Conservation (phyloP, 64 coral and sea anemone species). For the Porites australiensis region DNA sequence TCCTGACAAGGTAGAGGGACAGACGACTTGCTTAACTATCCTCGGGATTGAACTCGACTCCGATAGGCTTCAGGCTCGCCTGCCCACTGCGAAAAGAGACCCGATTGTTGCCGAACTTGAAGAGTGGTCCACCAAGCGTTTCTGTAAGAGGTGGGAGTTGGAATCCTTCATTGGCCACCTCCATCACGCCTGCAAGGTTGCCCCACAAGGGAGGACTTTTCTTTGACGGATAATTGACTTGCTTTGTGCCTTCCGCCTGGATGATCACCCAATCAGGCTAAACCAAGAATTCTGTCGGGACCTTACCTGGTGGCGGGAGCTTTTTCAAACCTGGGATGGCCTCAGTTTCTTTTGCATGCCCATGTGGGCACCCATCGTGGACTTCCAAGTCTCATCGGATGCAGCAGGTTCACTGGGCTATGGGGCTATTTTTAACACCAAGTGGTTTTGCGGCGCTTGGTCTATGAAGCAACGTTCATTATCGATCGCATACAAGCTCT, state of each 20-base stretch:
- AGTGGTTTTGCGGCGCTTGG: constrained; percentile 20
- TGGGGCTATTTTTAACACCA: background rate
- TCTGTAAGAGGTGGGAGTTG: background rate
- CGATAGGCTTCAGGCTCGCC: background rate
- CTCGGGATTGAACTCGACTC: constrained; percentile 60
- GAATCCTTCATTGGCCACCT: constrained; percentile 45
- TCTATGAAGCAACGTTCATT: background rate
- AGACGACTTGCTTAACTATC: background rate
- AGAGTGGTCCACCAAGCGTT: background rate
- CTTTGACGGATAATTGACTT: constrained; percentile 29
- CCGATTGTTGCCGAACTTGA: background rate
- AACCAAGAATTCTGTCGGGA: constrained; percentile 43
- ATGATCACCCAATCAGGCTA: constrained; percentile 61
- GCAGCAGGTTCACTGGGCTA: constrained; percentile 23
- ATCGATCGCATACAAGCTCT: constrained; percentile 26
- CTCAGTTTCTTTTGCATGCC: constrained; percentile 53
- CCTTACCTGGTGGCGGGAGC: constrained; percentile 56
- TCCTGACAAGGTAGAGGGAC: background rate
- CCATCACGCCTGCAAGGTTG: constrained; percentile 59
- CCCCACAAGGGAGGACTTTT: constrained; percentile 14
- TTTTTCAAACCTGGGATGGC: constrained; percentile 44
- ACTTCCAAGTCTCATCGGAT: constrained; percentile 54
- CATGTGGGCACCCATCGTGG: background rate
- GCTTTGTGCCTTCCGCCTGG: constrained; percentile 19
- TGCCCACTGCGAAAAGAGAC: background rate